phyloP scores from a whole-genome alignment of 2,113 vertebrate genomes.

The Calyptomena viridis region DNA sequence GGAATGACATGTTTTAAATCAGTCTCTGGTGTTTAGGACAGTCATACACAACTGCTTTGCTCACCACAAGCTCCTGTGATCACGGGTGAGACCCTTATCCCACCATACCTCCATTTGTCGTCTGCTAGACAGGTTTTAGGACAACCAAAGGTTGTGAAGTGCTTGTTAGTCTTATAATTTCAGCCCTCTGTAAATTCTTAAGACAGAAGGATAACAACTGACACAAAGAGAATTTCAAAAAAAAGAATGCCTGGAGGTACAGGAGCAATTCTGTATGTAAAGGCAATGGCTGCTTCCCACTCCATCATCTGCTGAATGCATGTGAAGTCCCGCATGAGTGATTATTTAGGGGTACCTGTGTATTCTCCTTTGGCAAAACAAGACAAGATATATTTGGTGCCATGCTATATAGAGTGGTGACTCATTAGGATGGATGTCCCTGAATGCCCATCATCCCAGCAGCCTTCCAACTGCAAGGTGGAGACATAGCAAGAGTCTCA shows the following conservation, averaged over 20 bases:
- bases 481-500: not conserved
- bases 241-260: not conserved
- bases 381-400: not conserved
- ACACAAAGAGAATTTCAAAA: not conserved
- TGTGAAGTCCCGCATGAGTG: not conserved
- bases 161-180: not conserved
- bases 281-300: not conserved
- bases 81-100: not conserved
- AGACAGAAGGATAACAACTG: not conserved
- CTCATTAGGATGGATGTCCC: not conserved
- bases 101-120: not conserved
- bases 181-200: not conserved
- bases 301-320: not conserved
- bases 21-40: not conserved
- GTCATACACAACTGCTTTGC: not conserved
- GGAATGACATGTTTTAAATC: rapidly evolving
- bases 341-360: not conserved
- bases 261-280: not conserved
- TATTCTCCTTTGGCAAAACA: not conserved
- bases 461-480: not conserved
- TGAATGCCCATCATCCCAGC: rapidly evolving
- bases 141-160: not conserved
- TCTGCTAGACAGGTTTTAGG: not conserved
- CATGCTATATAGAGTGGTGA: not conserved
- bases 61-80: not conserved